These are phyloP conservation scores for Agriopis leucophaearia DNA, from an alignment of 2,888 invertebrate species.

Conservation along the genomic window DNA sequence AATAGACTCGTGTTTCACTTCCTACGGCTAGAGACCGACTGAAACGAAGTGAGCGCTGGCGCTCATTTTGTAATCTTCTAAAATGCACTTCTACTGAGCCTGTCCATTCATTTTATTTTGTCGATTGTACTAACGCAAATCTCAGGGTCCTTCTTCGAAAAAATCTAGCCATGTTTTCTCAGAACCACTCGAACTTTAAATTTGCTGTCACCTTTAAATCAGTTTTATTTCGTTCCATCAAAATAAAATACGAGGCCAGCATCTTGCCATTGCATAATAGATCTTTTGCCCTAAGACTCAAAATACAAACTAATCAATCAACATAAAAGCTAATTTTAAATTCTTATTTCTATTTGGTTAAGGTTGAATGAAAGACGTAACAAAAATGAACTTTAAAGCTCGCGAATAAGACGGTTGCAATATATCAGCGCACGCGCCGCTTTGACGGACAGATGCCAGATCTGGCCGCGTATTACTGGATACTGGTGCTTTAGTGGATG, in stretches of 20 bases:
- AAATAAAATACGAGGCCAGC: constrained; percentile 6
- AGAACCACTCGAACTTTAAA: constrained; percentile 33
- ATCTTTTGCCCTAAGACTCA: neutral
- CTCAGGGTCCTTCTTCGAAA: neutral
- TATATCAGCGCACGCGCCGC: constrained; percentile 45
- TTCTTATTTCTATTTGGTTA: constrained; percentile 5
- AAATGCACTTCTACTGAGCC: too few species aligned
- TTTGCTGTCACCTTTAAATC: constrained; percentile 40
- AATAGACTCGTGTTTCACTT: too few species aligned
- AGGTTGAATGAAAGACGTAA: neutral
- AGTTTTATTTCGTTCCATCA: constrained; percentile 42
- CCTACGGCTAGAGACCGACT: too few species aligned
- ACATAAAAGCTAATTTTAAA: constrained; percentile 8
- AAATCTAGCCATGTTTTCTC: constrained; percentile 17
- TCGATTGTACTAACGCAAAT: too few species aligned
- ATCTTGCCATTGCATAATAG: constrained; percentile 15
- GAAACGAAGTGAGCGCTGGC: too few species aligned
- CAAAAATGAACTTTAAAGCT: constrained; percentile 34
- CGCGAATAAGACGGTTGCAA: constrained; percentile 36
- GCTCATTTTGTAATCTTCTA: too few species aligned
- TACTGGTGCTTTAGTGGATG: constrained; percentile 27
- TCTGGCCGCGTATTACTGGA: constrained; percentile 35
- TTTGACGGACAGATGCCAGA: constrained; percentile 51
- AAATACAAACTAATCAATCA: neutral
- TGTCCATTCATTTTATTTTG: too few species aligned